Base-by-base conservation (phyloP, 2,888 invertebrate species). In the Drosophila maculinotata region DNA sequence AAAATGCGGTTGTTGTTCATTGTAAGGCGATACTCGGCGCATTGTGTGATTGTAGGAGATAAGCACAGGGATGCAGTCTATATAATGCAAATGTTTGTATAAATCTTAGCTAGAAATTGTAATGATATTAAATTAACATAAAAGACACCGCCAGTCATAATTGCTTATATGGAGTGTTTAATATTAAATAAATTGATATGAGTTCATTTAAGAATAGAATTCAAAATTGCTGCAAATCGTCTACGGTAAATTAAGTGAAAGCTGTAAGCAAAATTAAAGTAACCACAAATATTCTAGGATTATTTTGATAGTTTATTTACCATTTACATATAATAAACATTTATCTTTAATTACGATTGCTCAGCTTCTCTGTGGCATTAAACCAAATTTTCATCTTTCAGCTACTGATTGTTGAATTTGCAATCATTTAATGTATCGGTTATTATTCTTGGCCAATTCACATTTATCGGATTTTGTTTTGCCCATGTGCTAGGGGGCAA, bases 1-100 rank as follows among this genome's bases (percentile, higher is more conserved):
- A 73, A 83, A 83, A 85, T 82, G 86, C 54, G 80, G 84, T 78
- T 79, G 69, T 81, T 66, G 64, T 62, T 63, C 58, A 33, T 44
- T 56, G 87, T 77, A 81, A 86, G 68, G 42, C 74, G 87, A 81
- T 86, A 86, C 80, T 73, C 65, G 38, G 42, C 44, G 47, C 57
- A 30, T 60, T 65, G n/a, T n/a, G n/a, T n/a, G 74, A 80, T 78
- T 62, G 58, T 42, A 25, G 35, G 23, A 10, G 74, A 77, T 77
- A 80, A 67, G 49, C 51, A 48, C 44, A 66, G 36, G 47, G 26
- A 39, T 39, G 59, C 65, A 35, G 35, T 42, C 30, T 41, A 30
- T 45, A 76, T 58, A 73, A 60, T 67, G 85, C 48, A 56, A 65
- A 75, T 65, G 53, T 63, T 79, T 82, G 53, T 57, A 69, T 76